Evolutionary conservation across 1,140 invertebrate genomes (phyloP).

Genomic region (Neocloeon triangulifer): DNA sequence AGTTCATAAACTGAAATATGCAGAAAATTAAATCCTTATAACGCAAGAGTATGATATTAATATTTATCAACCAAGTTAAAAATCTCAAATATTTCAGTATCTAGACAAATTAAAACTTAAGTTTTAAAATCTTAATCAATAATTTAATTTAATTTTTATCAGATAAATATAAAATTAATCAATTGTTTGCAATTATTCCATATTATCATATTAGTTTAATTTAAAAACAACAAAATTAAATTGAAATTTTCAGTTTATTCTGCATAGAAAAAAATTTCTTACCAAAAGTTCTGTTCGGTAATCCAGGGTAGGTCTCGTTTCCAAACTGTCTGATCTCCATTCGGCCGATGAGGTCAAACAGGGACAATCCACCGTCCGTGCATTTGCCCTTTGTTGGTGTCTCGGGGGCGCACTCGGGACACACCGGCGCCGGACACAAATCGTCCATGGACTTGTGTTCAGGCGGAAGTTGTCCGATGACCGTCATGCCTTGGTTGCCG

Average conservation of each 20-base stretch:
- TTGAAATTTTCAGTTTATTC: not conserved
- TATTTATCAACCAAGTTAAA: too few relatives aligned
- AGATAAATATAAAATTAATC: too few relatives aligned
- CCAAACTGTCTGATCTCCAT: conserved; percentile 30
- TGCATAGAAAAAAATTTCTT: conserved; percentile 12
- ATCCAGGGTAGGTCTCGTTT: conserved; percentile 27
- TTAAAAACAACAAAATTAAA: not conserved
- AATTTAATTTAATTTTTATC: not conserved
- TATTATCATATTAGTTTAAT: not conserved
- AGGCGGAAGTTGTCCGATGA: conserved; percentile 22
- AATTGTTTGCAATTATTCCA: too few relatives aligned
- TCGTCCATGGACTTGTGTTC: conserved; percentile 26
- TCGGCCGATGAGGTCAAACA: conserved; percentile 24
- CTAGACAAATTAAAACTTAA: too few relatives aligned
- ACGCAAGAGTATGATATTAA: too few relatives aligned
- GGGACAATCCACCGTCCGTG: conserved; percentile 27
- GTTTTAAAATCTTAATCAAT: too few relatives aligned
- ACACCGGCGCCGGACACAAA: conserved; percentile 31
- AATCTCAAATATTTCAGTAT: too few relatives aligned
- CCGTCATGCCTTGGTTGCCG: conserved; percentile 10
- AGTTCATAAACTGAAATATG: too few relatives aligned
- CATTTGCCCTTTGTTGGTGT: conserved; percentile 27
- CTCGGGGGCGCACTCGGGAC: conserved; percentile 31
- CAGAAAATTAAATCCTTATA: too few relatives aligned
- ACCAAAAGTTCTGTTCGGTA: conserved; percentile 31